Percentiles rank a stretch among this genome's conserved stretches.
phyloP scores from a whole-genome alignment of 2,797 vertebrate species.

The Gallinago solitaria region DNA sequence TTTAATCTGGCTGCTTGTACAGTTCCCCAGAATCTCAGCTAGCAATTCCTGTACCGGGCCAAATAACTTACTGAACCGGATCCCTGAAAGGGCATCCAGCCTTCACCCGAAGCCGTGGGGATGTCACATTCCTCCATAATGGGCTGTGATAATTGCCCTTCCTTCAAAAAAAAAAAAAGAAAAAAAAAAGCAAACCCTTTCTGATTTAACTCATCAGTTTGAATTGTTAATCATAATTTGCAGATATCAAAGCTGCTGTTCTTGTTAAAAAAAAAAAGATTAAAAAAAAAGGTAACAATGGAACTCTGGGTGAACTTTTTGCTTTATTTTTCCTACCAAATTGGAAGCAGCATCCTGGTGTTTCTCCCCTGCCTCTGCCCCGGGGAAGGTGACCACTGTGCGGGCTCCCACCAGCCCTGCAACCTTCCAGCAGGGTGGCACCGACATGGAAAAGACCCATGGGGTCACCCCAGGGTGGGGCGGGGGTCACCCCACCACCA shows the following conservation, averaged over 20 bases:
- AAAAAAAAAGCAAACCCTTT: background rate
- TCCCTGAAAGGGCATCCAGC: conserved; percentile 4
- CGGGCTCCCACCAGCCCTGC: background rate
- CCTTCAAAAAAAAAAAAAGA: background rate
- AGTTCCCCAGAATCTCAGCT: background rate
- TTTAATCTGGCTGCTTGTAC: conserved; percentile 33
- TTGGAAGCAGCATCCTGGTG: background rate
- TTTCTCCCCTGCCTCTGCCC: too few species aligned
- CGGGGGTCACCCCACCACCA: background rate
- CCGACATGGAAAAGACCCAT: fast-evolving
- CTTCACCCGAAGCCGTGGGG: background rate
- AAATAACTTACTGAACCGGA: conserved; percentile 23
- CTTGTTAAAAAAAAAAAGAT: background rate
- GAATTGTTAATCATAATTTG: background rate
- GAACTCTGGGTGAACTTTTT: background rate
- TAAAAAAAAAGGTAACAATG: background rate
- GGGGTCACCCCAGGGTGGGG: background rate
- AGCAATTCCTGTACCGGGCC: background rate
- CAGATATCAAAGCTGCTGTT: background rate
- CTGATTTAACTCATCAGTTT: background rate
- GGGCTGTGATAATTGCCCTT: conserved; percentile 4
- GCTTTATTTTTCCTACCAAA: background rate
- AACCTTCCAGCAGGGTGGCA: background rate
- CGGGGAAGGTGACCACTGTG: background rate
- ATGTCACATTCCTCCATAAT: conserved; percentile 39